These are phyloP conservation scores for Zelostemma sp. DNA, from an alignment of 1,140 invertebrate genomes.

Conservation along the genomic window DNA sequence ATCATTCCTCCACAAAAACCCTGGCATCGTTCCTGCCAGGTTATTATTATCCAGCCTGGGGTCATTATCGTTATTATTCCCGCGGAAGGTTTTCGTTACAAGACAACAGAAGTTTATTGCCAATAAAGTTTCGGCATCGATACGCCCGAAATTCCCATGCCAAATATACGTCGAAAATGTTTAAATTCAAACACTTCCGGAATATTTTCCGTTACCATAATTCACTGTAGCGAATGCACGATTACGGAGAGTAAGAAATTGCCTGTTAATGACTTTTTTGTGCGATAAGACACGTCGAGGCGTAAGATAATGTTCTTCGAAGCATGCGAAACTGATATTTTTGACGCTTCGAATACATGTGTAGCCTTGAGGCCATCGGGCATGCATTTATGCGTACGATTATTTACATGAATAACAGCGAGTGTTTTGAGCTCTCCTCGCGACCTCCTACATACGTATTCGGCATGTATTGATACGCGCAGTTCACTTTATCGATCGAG, in stretches of 20 bases:
- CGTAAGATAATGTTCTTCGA: conserved; percentile 15
- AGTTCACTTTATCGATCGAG: conserved; percentile 33
- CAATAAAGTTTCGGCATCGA: conserved; percentile 52
- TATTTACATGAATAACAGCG: conserved; percentile 43
- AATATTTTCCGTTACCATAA: too few relatives aligned
- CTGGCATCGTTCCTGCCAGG: conserved; percentile 49
- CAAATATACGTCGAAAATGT: not conserved
- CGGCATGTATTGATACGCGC: conserved; percentile 16
- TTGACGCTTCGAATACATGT: conserved; percentile 38
- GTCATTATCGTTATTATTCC: conserved; percentile 57
- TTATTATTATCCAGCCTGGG: conserved; percentile 58
- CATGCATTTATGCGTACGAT: conserved; percentile 45
- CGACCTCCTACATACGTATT: conserved; percentile 27
- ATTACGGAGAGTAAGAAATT: not conserved
- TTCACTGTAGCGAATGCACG: too few relatives aligned
- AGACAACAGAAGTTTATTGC: conserved; percentile 53
- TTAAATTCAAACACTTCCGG: too few relatives aligned
- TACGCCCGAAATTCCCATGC: conserved; percentile 29
- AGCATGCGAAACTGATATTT: conserved; percentile 40
- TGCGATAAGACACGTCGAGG: conserved; percentile 8
- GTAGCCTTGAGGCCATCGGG: conserved; percentile 37
- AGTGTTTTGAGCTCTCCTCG: conserved; percentile 24
- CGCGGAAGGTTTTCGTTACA: conserved; percentile 52
- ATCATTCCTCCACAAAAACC: conserved; percentile 36
- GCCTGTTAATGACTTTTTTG: not conserved